Base-by-base conservation (phyloP, 2,113 vertebrate genomes). In the Glaucidium brasilianum region DNA sequence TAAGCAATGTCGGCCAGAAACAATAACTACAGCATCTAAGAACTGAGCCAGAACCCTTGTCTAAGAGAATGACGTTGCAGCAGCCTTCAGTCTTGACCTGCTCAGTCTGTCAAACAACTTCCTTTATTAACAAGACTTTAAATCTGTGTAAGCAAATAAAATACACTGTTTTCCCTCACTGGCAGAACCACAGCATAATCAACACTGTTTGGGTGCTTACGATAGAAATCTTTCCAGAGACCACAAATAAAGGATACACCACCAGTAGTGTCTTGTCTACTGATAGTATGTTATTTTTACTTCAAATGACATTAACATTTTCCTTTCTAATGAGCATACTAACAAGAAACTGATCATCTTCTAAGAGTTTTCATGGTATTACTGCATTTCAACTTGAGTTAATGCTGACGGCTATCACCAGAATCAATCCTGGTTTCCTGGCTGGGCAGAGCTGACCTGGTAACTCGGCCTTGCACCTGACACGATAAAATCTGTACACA, bases 191-290 rank as follows among this genome's bases (percentile, higher is more conserved):
- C 69, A 84, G 73, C 43, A 88, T 73, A 79, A 92, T 64, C 79
- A 91, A 66, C 58, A 29, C 30, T 73, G 56, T 47, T 92, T 55
- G 41, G 69, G 17, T 66, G 30, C 64, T 91, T 87, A 81, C 0
- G 20, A 91, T 0, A 92, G 89, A 96, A 92, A 60, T 66, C 74
- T 53, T 90, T 95, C 77, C 92, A 96, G 81, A 83, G 52, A 73
- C 74, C 81, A 94, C 94, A 95, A 91, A 86, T 22, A 92, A 92
- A 72, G 79, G 67, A 78, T 45, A 86, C 22, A 92, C 4, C 79
- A 84, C 76, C 58, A 94, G 88, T 55, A 89, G 64, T 21, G 30
- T 87, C 85, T 86, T 82, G 77, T 37, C 76, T 94, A 64, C 83
- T 55, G 34, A 58, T 1, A 63, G 43, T 15, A 71, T 3, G 32